A percentile compares a stretch with the other conserved stretches of the same genome.
phyloP scores from a whole-genome alignment of 1,140 invertebrate genomes.

The Heliconius hermathena region DNA sequence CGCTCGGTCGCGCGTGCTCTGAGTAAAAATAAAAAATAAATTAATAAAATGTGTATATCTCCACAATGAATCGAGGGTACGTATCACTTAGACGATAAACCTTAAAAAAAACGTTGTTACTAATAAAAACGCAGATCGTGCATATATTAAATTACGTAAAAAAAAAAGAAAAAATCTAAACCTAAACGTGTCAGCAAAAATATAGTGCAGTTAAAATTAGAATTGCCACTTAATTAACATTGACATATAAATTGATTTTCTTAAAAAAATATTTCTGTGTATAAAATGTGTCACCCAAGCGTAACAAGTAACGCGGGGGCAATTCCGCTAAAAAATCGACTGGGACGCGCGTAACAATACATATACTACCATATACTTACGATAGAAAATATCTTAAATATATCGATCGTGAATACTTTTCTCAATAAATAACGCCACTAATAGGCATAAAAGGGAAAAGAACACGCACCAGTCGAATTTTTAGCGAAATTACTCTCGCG shows the following conservation, averaged over 20 bases:
- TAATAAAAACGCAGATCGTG: slow-evolving; percentile 80
- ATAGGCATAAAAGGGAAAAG: slow-evolving; percentile 25
- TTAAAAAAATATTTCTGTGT: slow-evolving; percentile 81
- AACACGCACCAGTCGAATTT: slow-evolving; percentile 36
- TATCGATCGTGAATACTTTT: slow-evolving; percentile 22
- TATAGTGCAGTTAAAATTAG: slow-evolving; percentile 79
- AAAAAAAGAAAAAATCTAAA: slow-evolving; percentile 73
- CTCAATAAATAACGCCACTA: slow-evolving; percentile 28
- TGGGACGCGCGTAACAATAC: slow-evolving; percentile 19
- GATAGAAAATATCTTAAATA: slow-evolving; percentile 29
- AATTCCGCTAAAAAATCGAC: slow-evolving; percentile 55
- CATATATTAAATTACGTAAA: slow-evolving; percentile 79
- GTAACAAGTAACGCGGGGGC: slow-evolving; percentile 65
- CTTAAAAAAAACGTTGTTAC: slow-evolving; percentile 61
- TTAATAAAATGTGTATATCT: slow-evolving; percentile 64
- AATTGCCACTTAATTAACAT: slow-evolving; percentile 80
- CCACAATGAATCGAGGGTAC: slow-evolving; percentile 55
- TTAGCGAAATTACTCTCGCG: slow-evolving; percentile 55
- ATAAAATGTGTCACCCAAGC: slow-evolving; percentile 78
- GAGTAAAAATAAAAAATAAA: slow-evolving; percentile 67
- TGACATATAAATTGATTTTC: slow-evolving; percentile 77
- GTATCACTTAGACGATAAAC: slow-evolving; percentile 57
- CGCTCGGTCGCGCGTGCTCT: slow-evolving; percentile 46
- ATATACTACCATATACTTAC: slow-evolving; percentile 4
- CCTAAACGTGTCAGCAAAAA: slow-evolving; percentile 80